Conservation (phyloP, 2,797 vertebrate species). For the Pipistrellus pygmaeus region DNA sequence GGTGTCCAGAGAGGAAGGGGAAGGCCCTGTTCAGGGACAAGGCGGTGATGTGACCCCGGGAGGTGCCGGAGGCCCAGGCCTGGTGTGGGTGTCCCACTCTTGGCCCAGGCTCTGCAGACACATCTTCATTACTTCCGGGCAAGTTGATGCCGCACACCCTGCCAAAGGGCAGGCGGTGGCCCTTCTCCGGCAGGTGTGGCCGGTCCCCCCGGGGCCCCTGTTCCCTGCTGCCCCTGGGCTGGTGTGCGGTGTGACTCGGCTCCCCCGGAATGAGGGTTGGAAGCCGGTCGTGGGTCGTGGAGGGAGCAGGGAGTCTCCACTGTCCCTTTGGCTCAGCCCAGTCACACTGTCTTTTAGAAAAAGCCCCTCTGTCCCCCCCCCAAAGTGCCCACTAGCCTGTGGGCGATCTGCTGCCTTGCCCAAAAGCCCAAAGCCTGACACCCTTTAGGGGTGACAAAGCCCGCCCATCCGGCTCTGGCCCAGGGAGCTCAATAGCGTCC, state of each 20-base stretch:
- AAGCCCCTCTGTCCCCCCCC: neutral
- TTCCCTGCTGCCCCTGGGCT: no score
- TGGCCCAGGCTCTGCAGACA: neutral
- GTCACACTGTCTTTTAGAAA: neutral
- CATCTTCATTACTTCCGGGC: neutral
- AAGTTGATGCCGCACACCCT: neutral
- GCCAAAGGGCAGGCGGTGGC: neutral
- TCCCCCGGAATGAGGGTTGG: neutral
- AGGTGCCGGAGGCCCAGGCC: neutral
- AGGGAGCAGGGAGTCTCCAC: fast-evolving
- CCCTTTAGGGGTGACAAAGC: no score
- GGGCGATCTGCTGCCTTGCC: neutral
- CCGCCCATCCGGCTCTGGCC: neutral
- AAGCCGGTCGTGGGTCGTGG: neutral
- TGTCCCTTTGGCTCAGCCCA: neutral
- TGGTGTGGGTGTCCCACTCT: neutral
- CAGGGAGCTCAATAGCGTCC: neutral
- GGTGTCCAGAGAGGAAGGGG: neutral
- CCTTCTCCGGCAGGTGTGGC: neutral
- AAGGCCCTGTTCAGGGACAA: neutral
- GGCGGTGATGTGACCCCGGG: neutral
- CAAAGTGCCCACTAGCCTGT: neutral
- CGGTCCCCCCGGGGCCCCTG: no score
- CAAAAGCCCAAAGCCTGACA: neutral
- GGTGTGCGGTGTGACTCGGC: fast-evolving